phyloP scores from a whole-genome alignment of 2,888 invertebrate species.

The Drosophila borborema region DNA sequence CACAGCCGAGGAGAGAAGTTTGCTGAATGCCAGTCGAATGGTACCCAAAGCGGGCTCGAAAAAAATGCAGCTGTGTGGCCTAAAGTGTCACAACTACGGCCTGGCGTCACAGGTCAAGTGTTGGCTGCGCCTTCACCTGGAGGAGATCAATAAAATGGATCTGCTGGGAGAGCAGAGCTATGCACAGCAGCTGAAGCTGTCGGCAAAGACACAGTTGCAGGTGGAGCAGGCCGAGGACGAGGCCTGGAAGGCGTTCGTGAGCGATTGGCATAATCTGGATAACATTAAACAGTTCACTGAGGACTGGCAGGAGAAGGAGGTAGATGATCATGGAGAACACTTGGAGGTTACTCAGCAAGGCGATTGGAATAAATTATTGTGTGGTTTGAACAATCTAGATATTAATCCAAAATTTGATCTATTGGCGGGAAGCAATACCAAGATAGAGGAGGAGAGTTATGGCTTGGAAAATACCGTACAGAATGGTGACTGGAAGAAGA shows the following conservation, averaged over 20 bases:
- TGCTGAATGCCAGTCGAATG: neutral
- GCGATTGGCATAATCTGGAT: neutral
- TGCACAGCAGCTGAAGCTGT: neutral
- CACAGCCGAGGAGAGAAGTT: neutral
- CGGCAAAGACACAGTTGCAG: neutral
- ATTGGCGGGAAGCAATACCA: neutral
- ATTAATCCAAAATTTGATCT: neutral
- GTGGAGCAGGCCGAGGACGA: neutral
- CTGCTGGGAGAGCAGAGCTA: conserved; percentile 3
- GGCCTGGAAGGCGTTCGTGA: neutral
- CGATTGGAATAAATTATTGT: conserved; percentile 4
- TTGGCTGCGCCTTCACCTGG: neutral
- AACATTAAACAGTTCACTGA: neutral
- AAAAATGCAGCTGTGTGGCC: neutral
- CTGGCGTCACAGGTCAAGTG: neutral
- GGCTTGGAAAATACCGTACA: neutral
- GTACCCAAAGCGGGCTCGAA: neutral
- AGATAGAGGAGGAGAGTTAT: neutral
- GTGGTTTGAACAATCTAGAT: neutral
- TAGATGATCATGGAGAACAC: neutral
- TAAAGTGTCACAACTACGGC: neutral
- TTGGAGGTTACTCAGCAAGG: no score
- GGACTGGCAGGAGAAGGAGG: neutral
- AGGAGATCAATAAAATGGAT: neutral
- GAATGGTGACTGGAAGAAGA: neutral